phyloP scores from a whole-genome alignment of 2,113 vertebrate species.

The Falco punctatus region DNA sequence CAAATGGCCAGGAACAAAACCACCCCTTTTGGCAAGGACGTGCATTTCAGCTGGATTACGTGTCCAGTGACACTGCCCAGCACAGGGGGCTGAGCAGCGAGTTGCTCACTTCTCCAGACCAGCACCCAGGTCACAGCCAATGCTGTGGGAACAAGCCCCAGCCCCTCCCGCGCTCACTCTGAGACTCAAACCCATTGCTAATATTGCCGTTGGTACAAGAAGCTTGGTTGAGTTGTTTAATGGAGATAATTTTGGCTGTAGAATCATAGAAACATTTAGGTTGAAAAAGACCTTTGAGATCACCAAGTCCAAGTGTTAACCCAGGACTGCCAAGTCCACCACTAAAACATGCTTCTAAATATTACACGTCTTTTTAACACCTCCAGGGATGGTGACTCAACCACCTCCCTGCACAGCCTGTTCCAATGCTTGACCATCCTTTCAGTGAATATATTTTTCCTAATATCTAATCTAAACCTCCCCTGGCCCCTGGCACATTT shows the following conservation, averaged over 20 bases:
- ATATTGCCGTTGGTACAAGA: background rate
- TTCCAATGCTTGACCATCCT: too few species aligned
- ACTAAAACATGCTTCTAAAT: too few species aligned
- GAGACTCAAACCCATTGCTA: background rate
- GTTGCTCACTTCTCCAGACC: background rate
- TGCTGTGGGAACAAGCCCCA: background rate
- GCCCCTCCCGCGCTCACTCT: background rate
- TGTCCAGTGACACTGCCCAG: background rate
- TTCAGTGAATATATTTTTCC: too few species aligned
- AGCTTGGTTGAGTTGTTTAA: background rate
- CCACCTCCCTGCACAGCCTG: too few species aligned
- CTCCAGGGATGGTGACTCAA: too few species aligned
- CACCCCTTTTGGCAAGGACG: background rate
- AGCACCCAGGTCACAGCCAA: background rate
- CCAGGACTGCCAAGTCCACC: too few species aligned
- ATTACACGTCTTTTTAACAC: too few species aligned
- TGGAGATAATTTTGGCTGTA: background rate
- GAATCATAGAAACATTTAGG: too few species aligned
- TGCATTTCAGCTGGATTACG: background rate
- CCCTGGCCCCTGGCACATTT: too few species aligned
- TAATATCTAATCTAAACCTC: too few species aligned
- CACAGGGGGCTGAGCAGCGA: background rate
- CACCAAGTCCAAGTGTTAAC: too few species aligned
- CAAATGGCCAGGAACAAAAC: background rate
- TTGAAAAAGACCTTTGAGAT: too few species aligned